Conservation (phyloP, 2,113 vertebrate species). For the Triplophysa rosa region DNA sequence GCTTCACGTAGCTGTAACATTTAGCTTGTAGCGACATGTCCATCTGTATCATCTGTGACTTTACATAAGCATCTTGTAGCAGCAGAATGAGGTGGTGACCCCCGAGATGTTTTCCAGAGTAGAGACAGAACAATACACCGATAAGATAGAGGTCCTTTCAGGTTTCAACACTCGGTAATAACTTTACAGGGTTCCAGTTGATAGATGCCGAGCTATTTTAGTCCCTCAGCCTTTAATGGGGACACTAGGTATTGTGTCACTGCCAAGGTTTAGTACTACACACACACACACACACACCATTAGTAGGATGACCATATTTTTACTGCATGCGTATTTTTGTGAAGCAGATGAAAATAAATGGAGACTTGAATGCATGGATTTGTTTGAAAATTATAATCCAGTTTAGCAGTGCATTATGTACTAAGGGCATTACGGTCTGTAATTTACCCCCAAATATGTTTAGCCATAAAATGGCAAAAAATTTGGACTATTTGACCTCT, state of each 20-base stretch:
- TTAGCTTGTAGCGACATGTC: neutral
- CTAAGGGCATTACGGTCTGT: too few species aligned
- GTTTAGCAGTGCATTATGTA: too few species aligned
- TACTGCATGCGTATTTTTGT: too few species aligned
- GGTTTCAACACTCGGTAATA: neutral
- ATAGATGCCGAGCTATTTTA: constrained; percentile 25
- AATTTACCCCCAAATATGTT: too few species aligned
- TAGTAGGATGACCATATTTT: too few species aligned
- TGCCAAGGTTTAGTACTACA: neutral
- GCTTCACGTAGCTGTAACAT: neutral
- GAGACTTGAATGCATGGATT: too few species aligned
- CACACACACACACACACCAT: constrained; percentile 41
- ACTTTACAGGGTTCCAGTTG: neutral
- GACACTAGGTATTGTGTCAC: constrained; percentile 4
- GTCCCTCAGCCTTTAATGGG: constrained; percentile 20
- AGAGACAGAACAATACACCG: neutral
- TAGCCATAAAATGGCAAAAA: too few species aligned
- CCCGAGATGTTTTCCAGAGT: neutral
- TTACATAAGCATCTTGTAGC: neutral
- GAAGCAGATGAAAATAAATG: too few species aligned
- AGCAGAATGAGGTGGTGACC: neutral
- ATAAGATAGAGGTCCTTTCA: neutral
- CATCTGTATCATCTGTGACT: neutral
- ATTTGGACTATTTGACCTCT: too few species aligned
- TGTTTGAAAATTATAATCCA: too few species aligned